phyloP scores from a whole-genome alignment of 2,113 vertebrate genomes.

The Tragelaphus scriptus region DNA sequence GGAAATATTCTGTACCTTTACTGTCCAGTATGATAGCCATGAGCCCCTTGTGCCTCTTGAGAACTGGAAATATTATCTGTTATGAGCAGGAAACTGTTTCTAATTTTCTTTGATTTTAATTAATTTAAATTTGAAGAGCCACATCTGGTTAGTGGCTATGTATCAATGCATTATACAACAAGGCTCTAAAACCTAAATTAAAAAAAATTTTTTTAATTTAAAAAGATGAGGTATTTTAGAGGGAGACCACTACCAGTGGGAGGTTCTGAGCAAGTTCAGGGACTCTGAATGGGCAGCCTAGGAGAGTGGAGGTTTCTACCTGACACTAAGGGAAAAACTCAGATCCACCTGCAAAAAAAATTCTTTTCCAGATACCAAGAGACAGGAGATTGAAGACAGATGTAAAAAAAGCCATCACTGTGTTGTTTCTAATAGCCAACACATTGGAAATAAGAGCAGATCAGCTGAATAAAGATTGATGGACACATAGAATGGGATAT shows the following conservation, averaged over 20 bases:
- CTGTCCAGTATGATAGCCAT: neutral
- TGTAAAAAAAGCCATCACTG: neutral
- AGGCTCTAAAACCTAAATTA: neutral
- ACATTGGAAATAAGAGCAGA: neutral
- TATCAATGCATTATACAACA: neutral
- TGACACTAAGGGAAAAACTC: neutral
- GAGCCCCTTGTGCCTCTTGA: neutral
- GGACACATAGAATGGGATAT: neutral
- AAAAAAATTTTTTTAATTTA: neutral
- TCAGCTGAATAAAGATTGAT: neutral
- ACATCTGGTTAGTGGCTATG: neutral
- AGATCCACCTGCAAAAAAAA: neutral
- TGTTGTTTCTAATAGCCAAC: neutral
- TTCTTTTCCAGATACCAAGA: neutral
- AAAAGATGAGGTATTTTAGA: neutral
- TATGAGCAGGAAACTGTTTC: neutral
- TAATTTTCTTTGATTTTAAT: neutral
- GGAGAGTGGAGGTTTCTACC: neutral
- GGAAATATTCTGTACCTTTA: neutral
- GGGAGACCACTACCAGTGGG: neutral
- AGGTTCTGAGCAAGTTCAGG: neutral
- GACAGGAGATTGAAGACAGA: neutral
- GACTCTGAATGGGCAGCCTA: neutral
- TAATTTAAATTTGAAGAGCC: slow-evolving; percentile 20
- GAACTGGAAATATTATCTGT: neutral